phyloP scores from a whole-genome alignment of 2,888 invertebrate genomes.

The Trachelus tabidus region DNA sequence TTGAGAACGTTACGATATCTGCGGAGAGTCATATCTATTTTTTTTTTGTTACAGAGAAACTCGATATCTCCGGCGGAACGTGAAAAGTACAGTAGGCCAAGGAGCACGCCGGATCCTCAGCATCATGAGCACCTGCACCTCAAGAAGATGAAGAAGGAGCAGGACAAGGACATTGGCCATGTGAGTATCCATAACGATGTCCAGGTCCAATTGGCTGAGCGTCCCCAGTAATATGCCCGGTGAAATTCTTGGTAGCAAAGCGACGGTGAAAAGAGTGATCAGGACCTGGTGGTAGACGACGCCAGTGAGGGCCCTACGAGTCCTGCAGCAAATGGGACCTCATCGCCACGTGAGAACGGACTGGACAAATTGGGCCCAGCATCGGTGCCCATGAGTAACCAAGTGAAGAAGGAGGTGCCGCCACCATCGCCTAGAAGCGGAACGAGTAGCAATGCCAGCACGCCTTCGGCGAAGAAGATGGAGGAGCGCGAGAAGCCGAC shows the following conservation, averaged over 20 bases:
- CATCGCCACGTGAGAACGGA: constrained; percentile 89
- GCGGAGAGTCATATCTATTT: not conserved
- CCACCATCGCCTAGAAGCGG: constrained; percentile 73
- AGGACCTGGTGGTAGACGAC: constrained; percentile 95
- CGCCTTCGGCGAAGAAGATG: constrained; percentile 87
- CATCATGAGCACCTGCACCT: constrained; percentile 76
- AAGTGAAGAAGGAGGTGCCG: constrained; percentile 74
- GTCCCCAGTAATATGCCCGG: not conserved
- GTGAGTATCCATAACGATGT: constrained; percentile 68
- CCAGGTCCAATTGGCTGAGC: not conserved
- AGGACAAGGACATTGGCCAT: constrained; percentile 85
- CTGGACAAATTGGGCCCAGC: constrained; percentile 77
- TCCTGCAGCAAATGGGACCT: constrained; percentile 84
- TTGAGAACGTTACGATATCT: too few species aligned
- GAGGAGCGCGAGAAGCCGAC: constrained; percentile 86
- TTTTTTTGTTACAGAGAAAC: constrained; percentile 73
- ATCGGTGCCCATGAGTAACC: constrained; percentile 54
- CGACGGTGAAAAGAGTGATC: constrained; percentile 88
- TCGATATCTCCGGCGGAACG: constrained; percentile 82
- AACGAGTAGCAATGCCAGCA: constrained; percentile 90
- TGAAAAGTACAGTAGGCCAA: constrained; percentile 81
- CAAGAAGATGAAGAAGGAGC: constrained; percentile 75
- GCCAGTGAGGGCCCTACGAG: constrained; percentile 91
- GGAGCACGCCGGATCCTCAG: constrained; percentile 80
- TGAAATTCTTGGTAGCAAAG: constrained; percentile 71